phyloP scores from a whole-genome alignment of 2,797 vertebrate species.

The Phataginus tricuspis region DNA sequence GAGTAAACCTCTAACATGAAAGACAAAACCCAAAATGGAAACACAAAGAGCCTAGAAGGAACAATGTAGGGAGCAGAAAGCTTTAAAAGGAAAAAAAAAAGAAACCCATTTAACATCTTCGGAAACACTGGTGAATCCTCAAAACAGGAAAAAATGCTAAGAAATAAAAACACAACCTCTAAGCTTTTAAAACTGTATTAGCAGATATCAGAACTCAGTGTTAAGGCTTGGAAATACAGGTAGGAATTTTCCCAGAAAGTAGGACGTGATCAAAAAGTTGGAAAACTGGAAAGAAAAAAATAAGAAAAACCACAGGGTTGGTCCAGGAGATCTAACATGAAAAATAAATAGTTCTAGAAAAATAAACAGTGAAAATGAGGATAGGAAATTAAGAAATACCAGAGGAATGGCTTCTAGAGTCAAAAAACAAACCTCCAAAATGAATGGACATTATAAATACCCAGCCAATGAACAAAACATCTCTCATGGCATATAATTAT shows the following conservation, averaged over 20 bases:
- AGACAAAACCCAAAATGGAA: not conserved
- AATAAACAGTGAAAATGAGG: not conserved
- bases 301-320: not conserved
- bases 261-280: not conserved
- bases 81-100: not conserved
- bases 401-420: not conserved
- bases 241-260: not conserved
- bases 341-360: not conserved
- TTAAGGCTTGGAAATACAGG: not conserved
- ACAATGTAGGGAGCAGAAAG: not conserved
- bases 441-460: not conserved
- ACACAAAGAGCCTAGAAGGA: not conserved
- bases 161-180: not conserved
- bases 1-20: not conserved
- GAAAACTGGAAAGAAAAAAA: not conserved
- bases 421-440: not conserved
- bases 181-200: not conserved
- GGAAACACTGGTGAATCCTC: not conserved
- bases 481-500: not conserved
- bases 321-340: not conserved
- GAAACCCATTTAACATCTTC: not conserved
- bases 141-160: not conserved
- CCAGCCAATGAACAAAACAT: not conserved
- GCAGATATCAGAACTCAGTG: not conserved
- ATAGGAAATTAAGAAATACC: not conserved